Evolutionary conservation across 2,113 vertebrate species (phyloP), one percentile per base, ranked within the genome.

Genomic region (Nansenia antarctica): DNA sequence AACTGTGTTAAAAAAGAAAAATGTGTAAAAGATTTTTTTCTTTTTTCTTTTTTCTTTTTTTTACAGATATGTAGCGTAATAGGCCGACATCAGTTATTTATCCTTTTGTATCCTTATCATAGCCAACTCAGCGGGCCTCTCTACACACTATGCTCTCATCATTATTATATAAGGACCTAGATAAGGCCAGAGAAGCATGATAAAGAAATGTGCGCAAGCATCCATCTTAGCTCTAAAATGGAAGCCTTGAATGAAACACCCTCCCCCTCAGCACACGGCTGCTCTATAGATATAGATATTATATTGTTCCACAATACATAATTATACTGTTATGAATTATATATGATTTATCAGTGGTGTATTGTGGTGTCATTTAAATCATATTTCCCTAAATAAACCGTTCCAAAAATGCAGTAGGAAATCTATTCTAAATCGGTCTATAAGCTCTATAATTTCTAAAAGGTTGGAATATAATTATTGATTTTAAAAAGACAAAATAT

Each of bases 191-290:
- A 26, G 65, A 83, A 54, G 77, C 73, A 77, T 39, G 73, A 68
- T 67, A 62, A 79, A 81, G 70, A 87, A 87, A 81, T 89, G 85
- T 86, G 83, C 85, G 87, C 86, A 80, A 87, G 90, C 91, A 86
- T 92, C 91, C 90, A 92, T 91, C 85, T 92, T 92, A 91, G 87
- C 88, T 90, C 83, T 88, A 92, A 92, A 92, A 92, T 92, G 91
- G 90, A 91, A 90, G 89, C 86, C 78, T 77, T 80, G 78, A 63
- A 70, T 69, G 66, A 82, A 86, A 75, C 81, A 65, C 31, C 71
- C 64, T 77, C 70, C 58, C 63, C 63, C 72, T 45, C 18, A 53
- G 27, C 74, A 75, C 31, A 30, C 58, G 59, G 35, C 64, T 61
- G 69, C 57, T 39, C 8, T 4, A 34, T 29, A 22, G n/a, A 60